Evolutionary conservation across 2,113 vertebrate species (phyloP).

Genomic region (Rutilus rutilus): DNA sequence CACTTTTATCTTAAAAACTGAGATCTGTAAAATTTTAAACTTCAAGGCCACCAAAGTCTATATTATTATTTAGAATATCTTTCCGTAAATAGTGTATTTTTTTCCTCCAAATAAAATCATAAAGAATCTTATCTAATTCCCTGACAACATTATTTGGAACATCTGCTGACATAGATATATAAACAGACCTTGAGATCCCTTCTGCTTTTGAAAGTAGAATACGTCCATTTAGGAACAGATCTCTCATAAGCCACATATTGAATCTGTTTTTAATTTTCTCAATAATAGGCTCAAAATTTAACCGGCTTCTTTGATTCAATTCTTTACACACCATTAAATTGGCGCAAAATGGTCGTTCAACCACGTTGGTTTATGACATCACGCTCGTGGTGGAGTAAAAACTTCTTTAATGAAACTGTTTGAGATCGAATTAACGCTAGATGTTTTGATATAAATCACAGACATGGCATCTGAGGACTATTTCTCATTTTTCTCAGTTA

Average conservation of each 20-base stretch:
- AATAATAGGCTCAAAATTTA: background rate
- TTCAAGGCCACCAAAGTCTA: background rate
- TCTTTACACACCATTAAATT: no score
- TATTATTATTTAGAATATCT: slow-evolving; percentile 5
- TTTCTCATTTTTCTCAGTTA: no score
- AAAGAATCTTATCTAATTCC: background rate
- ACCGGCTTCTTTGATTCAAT: no score
- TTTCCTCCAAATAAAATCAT: slow-evolving; percentile 6
- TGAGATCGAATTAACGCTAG: no score
- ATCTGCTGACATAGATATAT: background rate
- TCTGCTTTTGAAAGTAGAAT: slow-evolving; percentile 30
- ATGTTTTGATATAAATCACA: no score
- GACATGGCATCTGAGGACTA: no score
- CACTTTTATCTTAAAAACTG: background rate
- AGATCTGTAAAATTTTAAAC: background rate
- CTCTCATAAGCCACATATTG: slow-evolving; percentile 28
- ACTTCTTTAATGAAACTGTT: no score
- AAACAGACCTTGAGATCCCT: slow-evolving; percentile 29
- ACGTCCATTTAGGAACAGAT: background rate
- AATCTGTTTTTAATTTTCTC: slow-evolving; percentile 27
- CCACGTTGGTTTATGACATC: no score
- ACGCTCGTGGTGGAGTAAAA: no score
- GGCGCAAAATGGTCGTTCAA: no score
- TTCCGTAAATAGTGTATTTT: background rate
- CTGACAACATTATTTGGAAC: background rate